Conservation (phyloP, 2,888 invertebrate genomes). For the Dyspetes luteomarginatus region DNA sequence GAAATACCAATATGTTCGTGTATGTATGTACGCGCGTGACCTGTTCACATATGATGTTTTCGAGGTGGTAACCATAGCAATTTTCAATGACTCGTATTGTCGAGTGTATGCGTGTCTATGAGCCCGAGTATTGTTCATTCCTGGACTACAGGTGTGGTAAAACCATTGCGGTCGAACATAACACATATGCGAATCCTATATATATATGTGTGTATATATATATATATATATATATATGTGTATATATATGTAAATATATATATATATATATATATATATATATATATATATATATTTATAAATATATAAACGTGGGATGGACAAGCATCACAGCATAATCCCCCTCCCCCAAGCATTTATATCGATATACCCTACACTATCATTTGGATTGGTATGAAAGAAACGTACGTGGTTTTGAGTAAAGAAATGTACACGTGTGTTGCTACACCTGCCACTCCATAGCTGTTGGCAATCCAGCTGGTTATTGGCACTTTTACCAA, state of each 20-base stretch:
- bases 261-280: no score
- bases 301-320: slow-evolving; percentile 6
- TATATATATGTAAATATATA: not conserved
- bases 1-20: not conserved
- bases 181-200: not conserved
- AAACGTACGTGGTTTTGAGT: not conserved
- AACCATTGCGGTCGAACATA: not conserved
- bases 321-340: not conserved
- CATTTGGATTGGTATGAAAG: not conserved
- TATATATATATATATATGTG: no score
- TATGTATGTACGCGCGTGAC: not conserved
- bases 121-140: not conserved
- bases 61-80: slow-evolving; percentile 64
- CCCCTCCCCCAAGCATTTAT: not conserved
- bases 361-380: not conserved
- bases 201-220: not conserved
- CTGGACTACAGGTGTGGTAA: not conserved
- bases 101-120: slow-evolving; percentile 20
- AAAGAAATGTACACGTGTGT: no score
- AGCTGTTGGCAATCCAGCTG: no score
- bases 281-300: no score
- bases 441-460: no score
- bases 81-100: slow-evolving; percentile 40
- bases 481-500: no score
- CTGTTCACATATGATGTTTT: slow-evolving; percentile 54